Evolutionary conservation across 2,113 vertebrate genomes (phyloP).

Genomic region (Poeciliopsis prolifica): DNA sequence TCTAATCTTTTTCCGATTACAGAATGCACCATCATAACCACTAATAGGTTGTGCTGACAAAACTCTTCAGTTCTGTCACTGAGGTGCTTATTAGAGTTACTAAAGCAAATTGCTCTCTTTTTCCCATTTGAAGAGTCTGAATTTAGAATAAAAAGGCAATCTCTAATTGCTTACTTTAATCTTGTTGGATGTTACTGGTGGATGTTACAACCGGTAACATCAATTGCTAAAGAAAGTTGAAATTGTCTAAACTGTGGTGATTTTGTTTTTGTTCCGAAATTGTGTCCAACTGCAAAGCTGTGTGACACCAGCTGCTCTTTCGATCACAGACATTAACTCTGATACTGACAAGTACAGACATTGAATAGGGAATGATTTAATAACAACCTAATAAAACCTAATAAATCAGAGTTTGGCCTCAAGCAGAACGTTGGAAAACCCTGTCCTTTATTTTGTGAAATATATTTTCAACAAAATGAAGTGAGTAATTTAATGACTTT

Average conservation of each 20-base stretch:
- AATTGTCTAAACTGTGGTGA: neutral
- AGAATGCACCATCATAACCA: neutral
- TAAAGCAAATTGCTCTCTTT: neutral
- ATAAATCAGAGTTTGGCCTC: neutral
- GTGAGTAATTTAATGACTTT: neutral
- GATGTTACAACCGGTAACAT: neutral
- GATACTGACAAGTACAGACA: too few species aligned
- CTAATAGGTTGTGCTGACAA: neutral
- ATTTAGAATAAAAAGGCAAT: neutral
- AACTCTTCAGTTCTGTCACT: neutral
- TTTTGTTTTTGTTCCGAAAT: neutral
- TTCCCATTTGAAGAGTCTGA: neutral
- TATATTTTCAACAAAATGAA: neutral
- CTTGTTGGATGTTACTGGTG: too few species aligned
- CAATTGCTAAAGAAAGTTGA: neutral
- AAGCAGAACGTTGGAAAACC: neutral
- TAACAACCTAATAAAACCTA: neutral
- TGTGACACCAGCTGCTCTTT: too few species aligned
- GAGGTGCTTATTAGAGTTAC: neutral
- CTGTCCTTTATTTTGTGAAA: neutral
- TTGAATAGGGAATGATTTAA: neutral
- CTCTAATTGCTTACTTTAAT: too few species aligned
- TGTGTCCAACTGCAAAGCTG: too few species aligned
- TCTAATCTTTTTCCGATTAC: neutral
- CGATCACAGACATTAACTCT: neutral